Percentiles rank a stretch among this genome's conserved stretches.
Evolutionary conservation across 2,888 invertebrate species (phyloP).

Genomic region (Abrostola tripartita): DNA sequence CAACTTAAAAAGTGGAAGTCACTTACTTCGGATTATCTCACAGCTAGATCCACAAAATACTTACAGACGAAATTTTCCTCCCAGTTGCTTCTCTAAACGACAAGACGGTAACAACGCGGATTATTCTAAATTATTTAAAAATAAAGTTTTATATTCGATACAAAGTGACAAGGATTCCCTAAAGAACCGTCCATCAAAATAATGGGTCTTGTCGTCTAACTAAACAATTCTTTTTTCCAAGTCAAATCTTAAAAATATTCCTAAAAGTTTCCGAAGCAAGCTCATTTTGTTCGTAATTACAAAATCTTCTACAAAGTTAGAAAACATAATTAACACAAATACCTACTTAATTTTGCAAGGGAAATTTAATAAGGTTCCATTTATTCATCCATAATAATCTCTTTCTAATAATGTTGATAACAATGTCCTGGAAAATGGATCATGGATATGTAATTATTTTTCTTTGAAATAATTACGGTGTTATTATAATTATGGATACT

Average conservation of each 20-base stretch:
- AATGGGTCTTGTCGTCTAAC: not conserved
- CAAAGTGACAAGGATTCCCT: not conserved
- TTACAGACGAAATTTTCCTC: too few species aligned
- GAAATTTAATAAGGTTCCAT: constrained; percentile 23
- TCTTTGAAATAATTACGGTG: not conserved
- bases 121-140: not conserved
- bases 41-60: too few species aligned
- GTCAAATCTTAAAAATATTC: constrained; percentile 4
- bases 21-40: too few species aligned
- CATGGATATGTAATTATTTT: not conserved
- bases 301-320: constrained; percentile 29
- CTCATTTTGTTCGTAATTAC: constrained; percentile 28
- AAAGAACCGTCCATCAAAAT: constrained; percentile 6
- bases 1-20: too few species aligned
- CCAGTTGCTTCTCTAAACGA: not conserved
- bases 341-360: constrained; percentile 33
- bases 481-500: not conserved
- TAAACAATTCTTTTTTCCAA: constrained; percentile 1
- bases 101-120: not conserved
- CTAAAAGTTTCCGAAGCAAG: constrained; percentile 10
- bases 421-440: not conserved
- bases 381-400: constrained; percentile 23
- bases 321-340: constrained; percentile 43
- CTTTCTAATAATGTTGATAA: constrained; percentile 2
- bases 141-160: not conserved